Evolutionary conservation across 1,140 invertebrate species (phyloP), one percentile per base, ranked within the genome.

Genomic region (Cydia amplana): DNA sequence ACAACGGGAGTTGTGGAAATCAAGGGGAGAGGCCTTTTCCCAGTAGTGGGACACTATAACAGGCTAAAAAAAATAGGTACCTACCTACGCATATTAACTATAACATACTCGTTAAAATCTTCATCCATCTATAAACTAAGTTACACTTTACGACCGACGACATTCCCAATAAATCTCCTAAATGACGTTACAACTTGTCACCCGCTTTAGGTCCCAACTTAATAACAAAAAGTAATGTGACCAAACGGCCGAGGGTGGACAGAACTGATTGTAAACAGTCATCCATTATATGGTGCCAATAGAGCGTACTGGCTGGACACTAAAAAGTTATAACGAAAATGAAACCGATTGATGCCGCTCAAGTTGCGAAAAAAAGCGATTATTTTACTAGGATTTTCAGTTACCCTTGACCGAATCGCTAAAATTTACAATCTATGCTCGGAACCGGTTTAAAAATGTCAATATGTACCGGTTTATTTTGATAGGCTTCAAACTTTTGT

Each of bases 181-280:
- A 25, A 23, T 14, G 23, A 12, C 25, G 23, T 64, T 12, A 64
- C 63, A 64, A 64, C 63, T 64, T 64, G 63, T 64, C 63, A 64
- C 63, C 63, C 23, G 23, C 55, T 63, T 23, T 63, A 63, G 20
- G 55, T 63, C 3, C 18, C 23, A 64, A 64, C 63, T 25, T 64
- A 64, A 25, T 64, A 64, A 25, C 20, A 64, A 64, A 64, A 64
- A 64, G 9, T 23, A 63, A 63, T 64, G 20, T 25, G 25, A 25
- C 63, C 63, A 64, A 64, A 32, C 20, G 63, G 23, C 23, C 4
- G 7, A 28, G 63, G 63, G 20, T 9, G 63, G 63, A 23, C 63
- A 32, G 63, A 10, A 14, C 63, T 32, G 63, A 64, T 64, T 64
- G 63, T 64, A 64, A 64, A 64, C 63, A 64, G 63, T 64, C 63